Base-by-base conservation (phyloP, 2,888 invertebrate species). In the Chamaedrilus cognettii region DNA sequence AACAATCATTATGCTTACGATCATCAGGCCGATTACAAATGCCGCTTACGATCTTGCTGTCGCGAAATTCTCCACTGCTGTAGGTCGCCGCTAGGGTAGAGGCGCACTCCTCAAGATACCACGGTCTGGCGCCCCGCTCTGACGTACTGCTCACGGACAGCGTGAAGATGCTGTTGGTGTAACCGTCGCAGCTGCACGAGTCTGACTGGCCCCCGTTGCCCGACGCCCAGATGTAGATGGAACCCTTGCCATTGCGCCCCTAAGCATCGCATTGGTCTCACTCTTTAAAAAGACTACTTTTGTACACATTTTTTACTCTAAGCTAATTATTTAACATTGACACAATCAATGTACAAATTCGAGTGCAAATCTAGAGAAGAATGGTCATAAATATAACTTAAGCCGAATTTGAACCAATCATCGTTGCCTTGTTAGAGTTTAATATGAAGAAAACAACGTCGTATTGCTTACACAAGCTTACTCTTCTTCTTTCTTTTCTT, bases 151-250 rank as follows among this genome's bases (percentile, higher is more conserved):
- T 95, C 85, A 99, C 97, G 58, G 96, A 96, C 76, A 99, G 87
- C 26, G 98, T 99, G 91, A 96, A 97, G 80, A 99, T 98, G 68
- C 95, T 95, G 86, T 98, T 99, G 65, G 98, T 98, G 85, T 99
- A 99, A 34, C 98, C 98, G 84, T 99, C 99, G 85, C 98, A 99
- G 85, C 98, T 98, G 86, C 99, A 99, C 84, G 96, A 96, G 75
- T 84, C 85, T 23, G 75, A 90, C 56, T 94, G 87, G 0, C 98
- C 97, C 2, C 98, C 98, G 84, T 99, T 99, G 51, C 98, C 98
- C 0, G 96, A 96, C 0, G 98, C 98, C 98, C 98, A 99, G 1
- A 99, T 93, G 86, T 96, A 99, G 77, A 99, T 98, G 30, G 96
- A 97, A 15, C 97, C 97, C 84, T 92, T 92, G 34, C 96, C 96